Base-by-base conservation (phyloP, 1,140 invertebrate genomes). In the Conus betulinus region DNA sequence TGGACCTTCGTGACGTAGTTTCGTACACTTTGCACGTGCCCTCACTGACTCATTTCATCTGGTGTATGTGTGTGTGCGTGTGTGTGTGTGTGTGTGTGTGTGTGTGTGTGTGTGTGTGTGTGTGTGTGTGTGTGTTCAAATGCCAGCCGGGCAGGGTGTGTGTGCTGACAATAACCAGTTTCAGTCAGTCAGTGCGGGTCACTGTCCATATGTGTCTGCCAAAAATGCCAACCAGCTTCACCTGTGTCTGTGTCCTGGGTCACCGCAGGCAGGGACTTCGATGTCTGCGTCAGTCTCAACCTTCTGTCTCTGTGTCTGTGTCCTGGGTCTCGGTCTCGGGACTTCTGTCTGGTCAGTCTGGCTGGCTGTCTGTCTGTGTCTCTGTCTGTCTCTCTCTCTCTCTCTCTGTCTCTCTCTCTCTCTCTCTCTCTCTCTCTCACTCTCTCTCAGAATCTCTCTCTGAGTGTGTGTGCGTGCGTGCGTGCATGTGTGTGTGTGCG, bases 321-420 rank as follows among this genome's bases (percentile, higher is more conserved):
- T 71, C 15, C 8, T 60, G 57, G 7, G 8, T 20, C 67, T 20
- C 23, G 5, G 5, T 71, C 13, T 23, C 8, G 8, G 67, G 20
- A 23, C 39, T 25, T 79, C 6, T 79, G 7, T 23, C 23, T 13
- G 8, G 13, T 79, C 25, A 39, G 78, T 79, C 25, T 79, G 78
- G 13, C 78, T 79, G 57, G n/a, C 52, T 84, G 57, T 84, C 57
- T 84, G 3, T 84, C 82, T 84, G 82, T 23, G 3, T 84, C 25
- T 84, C 11, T 84, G 10, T 84, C 53, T 84, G 0, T 60, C 5
- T 84, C 52, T 84, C 3, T 57, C 52, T 60, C n/a, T 84, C 82
- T 84, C 53, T 84, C 82, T 84, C 53, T 57, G 55, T 84, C 5
- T 84, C 52, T 23, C 6, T 55, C 52, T 55, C 17, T 53, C 17